These are phyloP conservation scores for Ptychodera flava DNA, from an alignment of 35 echinoderm and acorn worm genomes.

Conservation along the genomic window DNA sequence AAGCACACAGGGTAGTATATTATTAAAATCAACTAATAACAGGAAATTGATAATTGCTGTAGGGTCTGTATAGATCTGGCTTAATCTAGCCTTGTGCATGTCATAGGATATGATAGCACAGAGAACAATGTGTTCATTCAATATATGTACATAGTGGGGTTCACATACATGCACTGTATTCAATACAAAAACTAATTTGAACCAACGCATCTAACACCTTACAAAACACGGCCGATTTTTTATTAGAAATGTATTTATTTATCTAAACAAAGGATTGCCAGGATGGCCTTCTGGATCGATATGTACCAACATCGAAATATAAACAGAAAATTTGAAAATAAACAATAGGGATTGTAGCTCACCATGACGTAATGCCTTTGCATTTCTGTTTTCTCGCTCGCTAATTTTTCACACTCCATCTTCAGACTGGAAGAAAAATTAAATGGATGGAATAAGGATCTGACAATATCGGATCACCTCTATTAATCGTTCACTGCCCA, in stretches of 20 bases:
- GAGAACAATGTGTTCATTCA: not conserved
- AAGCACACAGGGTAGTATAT: not conserved
- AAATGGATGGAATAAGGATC: constrained; percentile 38
- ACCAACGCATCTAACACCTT: not conserved
- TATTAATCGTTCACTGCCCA: no score
- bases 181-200: not conserved
- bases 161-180: not conserved
- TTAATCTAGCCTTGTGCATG: not conserved
- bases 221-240: not conserved
- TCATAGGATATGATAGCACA: not conserved
- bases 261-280: no score
- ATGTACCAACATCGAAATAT: not conserved
- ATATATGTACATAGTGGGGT: not conserved
- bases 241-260: no score
- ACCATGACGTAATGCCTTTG: constrained; percentile 99
- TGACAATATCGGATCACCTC: no score
- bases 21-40: not conserved
- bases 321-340: not conserved
- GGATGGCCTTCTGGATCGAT: no score
- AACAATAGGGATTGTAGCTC: constrained; percentile 10
- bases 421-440: constrained; percentile 61
- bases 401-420: constrained; percentile 99
- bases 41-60: not conserved
- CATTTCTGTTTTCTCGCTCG: constrained; percentile 98
- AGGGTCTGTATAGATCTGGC: not conserved